Evolutionary conservation across 2,113 vertebrate species (phyloP).

Genomic region (Melanocharis versteri): DNA sequence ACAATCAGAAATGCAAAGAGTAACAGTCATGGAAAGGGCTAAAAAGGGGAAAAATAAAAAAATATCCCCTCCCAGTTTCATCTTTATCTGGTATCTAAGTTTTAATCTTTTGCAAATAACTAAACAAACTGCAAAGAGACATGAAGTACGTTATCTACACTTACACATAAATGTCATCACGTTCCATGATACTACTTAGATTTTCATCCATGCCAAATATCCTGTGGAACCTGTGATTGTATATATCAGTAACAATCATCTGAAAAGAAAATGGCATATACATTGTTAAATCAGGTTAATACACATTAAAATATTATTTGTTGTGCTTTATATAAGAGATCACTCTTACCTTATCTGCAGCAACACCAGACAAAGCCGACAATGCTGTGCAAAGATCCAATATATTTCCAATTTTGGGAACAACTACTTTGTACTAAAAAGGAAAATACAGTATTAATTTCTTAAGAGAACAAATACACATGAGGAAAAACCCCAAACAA

Average conservation of each 20-base stretch:
- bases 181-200: slow-evolving; percentile 97
- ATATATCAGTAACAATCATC: slow-evolving; percentile 97
- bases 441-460: neutral
- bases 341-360: slow-evolving; percentile 89
- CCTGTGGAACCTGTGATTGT: slow-evolving; percentile 97
- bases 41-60: neutral
- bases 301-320: neutral
- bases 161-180: slow-evolving; percentile 98
- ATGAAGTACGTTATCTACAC: slow-evolving; percentile 48
- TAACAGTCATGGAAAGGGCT: neutral
- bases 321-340: neutral
- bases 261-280: slow-evolving; percentile 61
- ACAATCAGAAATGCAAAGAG: neutral
- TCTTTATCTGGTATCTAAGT: neutral
- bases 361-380: slow-evolving; percentile 83
- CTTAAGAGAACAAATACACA: neutral
- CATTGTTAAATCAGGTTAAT: slow-evolving; percentile 7
- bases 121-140: neutral
- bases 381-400: slow-evolving; percentile 92
- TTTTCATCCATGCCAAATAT: slow-evolving; percentile 97
- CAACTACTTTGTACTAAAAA: slow-evolving; percentile 93
- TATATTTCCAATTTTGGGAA: slow-evolving; percentile 97
- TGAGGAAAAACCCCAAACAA: neutral
- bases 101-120: neutral
- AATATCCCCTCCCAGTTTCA: neutral